Percentiles rank a stretch among this genome's conserved stretches.
phyloP scores from a whole-genome alignment of 2,888 invertebrate genomes.

The Fissipunctia ypsillon region DNA sequence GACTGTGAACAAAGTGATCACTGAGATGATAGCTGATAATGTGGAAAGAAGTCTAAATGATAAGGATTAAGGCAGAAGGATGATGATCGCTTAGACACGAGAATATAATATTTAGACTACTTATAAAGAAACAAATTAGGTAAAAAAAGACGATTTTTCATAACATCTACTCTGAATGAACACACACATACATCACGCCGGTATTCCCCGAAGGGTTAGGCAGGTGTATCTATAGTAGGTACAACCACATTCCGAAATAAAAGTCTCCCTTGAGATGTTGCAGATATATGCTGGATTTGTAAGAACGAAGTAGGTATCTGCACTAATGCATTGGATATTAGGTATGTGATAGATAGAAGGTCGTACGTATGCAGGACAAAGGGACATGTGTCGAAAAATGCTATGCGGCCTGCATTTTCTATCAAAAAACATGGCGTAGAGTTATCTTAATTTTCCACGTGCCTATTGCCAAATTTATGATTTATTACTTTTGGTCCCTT shows the following conservation, averaged over 20 bases:
- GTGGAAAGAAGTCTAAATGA: neutral
- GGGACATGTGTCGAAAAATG: neutral
- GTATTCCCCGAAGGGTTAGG: neutral
- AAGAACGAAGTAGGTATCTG: neutral
- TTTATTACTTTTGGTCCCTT: too few relatives aligned
- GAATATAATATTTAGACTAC: neutral
- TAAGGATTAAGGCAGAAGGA: neutral
- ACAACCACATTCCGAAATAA: too few relatives aligned
- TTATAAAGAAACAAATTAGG: neutral
- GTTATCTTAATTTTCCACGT: neutral
- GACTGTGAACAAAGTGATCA: slow-evolving; percentile 3
- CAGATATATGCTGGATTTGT: neutral
- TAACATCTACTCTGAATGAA: neutral
- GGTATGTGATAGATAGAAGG: neutral
- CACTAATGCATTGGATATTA: neutral
- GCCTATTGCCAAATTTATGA: neutral
- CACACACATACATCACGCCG: neutral
- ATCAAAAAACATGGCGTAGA: neutral
- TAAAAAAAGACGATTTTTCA: too few relatives aligned
- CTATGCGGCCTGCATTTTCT: neutral
- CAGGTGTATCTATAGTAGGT: too few relatives aligned
- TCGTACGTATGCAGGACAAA: neutral
- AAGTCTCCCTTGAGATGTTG: too few relatives aligned
- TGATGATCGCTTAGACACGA: neutral
- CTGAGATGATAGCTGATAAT: neutral